Percentiles rank a stretch among this genome's conserved stretches.
Evolutionary conservation across 1,140 invertebrate genomes (phyloP).

Genomic region (Phortica variegata): DNA sequence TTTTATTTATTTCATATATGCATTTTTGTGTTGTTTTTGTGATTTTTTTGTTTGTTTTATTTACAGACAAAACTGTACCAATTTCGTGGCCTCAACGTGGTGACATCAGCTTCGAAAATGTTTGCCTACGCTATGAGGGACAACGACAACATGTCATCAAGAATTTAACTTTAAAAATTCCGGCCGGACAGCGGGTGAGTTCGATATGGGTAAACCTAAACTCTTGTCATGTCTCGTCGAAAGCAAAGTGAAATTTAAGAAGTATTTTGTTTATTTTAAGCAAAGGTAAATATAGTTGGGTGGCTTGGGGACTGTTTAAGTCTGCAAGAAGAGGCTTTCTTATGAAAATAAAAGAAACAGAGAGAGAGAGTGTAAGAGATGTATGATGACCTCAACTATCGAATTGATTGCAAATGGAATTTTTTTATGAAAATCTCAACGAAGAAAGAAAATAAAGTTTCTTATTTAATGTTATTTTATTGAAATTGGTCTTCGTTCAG

Average conservation of each 20-base stretch:
- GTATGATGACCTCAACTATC: no score
- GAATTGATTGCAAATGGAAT: no score
- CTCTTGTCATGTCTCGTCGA: conserved; percentile 1
- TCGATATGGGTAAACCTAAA: background rate
- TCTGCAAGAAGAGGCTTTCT: no score
- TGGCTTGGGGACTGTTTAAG: no score
- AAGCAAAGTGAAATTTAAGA: conserved; percentile 5
- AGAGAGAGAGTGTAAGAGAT: no score
- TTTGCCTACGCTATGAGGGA: conserved; percentile 67
- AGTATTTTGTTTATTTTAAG: conserved; percentile 8
- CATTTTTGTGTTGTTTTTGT: conserved; percentile 13
- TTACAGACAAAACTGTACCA: conserved; percentile 60
- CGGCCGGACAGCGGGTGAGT: conserved; percentile 68
- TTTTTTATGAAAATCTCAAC: no score
- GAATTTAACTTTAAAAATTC: conserved; percentile 65
- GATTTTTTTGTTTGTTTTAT: conserved; percentile 11
- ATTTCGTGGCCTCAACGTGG: conserved; percentile 70
- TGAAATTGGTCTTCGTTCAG: no score
- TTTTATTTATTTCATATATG: conserved; percentile 17
- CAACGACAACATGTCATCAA: conserved; percentile 64
- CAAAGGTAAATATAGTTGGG: conserved; percentile 4
- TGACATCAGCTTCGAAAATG: conserved; percentile 70
- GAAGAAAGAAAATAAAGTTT: conserved; percentile 1
- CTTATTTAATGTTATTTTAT: no score
- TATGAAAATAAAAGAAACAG: no score